Conservation (phyloP, 2,113 vertebrate genomes). For the Redunca redunca region DNA sequence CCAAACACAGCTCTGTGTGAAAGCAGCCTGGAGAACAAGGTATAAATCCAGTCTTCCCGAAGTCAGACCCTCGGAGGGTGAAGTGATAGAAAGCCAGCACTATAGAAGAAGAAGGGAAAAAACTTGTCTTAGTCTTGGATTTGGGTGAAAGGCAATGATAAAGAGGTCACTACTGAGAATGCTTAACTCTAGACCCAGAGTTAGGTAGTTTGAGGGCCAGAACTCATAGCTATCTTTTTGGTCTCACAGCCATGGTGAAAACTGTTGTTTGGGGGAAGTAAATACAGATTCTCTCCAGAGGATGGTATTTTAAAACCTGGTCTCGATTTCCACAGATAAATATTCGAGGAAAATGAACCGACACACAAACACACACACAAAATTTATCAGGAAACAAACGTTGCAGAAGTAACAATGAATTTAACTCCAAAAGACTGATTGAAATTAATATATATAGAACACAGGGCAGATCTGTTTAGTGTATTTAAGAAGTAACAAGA, state of each 20-base stretch:
- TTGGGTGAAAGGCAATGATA: too few species aligned
- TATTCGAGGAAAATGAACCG: neutral
- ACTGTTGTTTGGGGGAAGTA: neutral
- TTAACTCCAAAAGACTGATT: neutral
- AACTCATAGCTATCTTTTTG: neutral
- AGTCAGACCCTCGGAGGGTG: neutral
- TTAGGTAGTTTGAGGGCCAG: neutral
- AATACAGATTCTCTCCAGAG: neutral
- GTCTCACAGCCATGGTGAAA: neutral
- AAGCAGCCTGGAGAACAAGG: neutral
- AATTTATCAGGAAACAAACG: neutral
- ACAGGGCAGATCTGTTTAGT: neutral
- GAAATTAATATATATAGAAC: neutral
- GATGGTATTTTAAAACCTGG: neutral
- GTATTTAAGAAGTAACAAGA: neutral
- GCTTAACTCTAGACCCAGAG: neutral
- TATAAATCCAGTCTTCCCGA: neutral
- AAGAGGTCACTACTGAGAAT: neutral
- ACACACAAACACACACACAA: neutral
- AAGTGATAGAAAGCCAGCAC: neutral
- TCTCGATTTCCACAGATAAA: neutral
- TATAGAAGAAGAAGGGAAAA: neutral
- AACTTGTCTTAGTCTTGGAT: neutral
- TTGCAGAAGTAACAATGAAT: neutral
- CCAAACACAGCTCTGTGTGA: neutral